A percentile compares a stretch with the other conserved stretches of the same genome.
Evolutionary conservation across 2,888 invertebrate genomes (phyloP).

Genomic region (Cryptocephalus primarius): DNA sequence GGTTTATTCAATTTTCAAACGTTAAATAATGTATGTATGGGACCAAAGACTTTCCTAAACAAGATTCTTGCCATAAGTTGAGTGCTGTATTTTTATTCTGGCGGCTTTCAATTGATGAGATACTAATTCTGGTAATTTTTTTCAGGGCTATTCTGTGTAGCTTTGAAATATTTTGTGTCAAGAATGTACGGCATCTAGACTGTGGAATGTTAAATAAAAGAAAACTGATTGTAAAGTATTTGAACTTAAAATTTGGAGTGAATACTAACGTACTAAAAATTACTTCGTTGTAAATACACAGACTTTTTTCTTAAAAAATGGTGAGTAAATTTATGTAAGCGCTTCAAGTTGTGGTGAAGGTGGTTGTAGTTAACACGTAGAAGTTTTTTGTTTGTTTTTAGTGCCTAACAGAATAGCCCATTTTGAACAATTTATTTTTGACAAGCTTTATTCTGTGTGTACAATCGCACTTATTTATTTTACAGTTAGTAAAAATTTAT

Average conservation of each 20-base stretch:
- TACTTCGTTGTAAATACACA: not conserved
- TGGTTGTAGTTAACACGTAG: slow-evolving; percentile 4
- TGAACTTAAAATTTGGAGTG: not conserved
- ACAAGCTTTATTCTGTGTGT: too few species aligned
- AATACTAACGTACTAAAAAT: not conserved
- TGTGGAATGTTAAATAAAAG: not conserved
- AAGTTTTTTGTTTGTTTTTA: slow-evolving; percentile 1
- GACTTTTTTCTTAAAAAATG: too few species aligned
- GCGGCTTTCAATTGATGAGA: not conserved
- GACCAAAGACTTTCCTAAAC: slow-evolving; percentile 1
- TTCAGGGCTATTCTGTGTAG: slow-evolving; percentile 36
- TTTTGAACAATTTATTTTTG: too few species aligned
- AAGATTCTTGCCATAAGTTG: not conserved
- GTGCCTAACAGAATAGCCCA: slow-evolving; percentile 13
- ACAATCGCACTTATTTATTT: too few species aligned
- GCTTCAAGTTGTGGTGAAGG: slow-evolving; percentile 8
- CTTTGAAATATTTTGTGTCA: slow-evolving; percentile 21
- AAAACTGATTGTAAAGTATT: not conserved
- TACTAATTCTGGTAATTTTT: slow-evolving; percentile 17
- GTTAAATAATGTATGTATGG: not conserved
- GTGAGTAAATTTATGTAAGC: not conserved
- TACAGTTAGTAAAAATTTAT: too few species aligned
- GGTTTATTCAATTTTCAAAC: not conserved
- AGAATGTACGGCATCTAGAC: slow-evolving; percentile 10
- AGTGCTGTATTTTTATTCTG: not conserved